Conservation (phyloP, 2,113 vertebrate species). For the Notarius quadriscutis region DNA sequence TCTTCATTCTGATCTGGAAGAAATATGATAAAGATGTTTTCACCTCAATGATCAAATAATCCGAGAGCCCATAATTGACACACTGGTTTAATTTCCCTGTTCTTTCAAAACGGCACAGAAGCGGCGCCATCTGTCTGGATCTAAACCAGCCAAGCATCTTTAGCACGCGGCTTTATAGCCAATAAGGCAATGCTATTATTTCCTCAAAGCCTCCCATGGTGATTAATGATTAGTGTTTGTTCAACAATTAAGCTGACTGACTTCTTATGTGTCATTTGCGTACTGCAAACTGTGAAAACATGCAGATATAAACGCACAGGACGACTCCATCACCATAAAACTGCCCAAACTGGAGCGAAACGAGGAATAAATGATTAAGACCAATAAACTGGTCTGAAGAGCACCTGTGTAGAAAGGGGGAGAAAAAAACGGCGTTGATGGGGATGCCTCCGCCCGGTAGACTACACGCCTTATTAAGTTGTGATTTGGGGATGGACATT, state of each 20-base stretch:
- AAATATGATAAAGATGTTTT: neutral
- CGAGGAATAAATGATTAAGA: neutral
- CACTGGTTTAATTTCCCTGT: constrained; percentile 10
- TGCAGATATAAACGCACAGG: neutral
- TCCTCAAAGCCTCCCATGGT: neutral
- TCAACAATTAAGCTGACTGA: neutral
- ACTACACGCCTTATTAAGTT: no score
- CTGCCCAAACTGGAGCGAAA: neutral
- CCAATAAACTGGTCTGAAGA: neutral
- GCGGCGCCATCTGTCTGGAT: constrained; percentile 30
- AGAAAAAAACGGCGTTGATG: no score
- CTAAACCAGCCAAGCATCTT: constrained; percentile 16
- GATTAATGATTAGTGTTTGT: neutral
- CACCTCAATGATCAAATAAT: neutral
- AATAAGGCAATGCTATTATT: neutral
- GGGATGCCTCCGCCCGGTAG: no score
- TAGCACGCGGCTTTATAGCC: neutral
- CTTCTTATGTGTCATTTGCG: neutral
- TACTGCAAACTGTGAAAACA: neutral
- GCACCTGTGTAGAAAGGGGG: neutral
- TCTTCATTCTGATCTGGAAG: neutral
- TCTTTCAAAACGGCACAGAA: constrained; percentile 33
- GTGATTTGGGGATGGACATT: no score
- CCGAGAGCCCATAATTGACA: neutral
- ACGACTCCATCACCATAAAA: neutral